Evolutionary conservation across 2,797 vertebrate genomes (phyloP), one percentile per base, ranked within the genome.

Genomic region (Halcyon leucocephala): DNA sequence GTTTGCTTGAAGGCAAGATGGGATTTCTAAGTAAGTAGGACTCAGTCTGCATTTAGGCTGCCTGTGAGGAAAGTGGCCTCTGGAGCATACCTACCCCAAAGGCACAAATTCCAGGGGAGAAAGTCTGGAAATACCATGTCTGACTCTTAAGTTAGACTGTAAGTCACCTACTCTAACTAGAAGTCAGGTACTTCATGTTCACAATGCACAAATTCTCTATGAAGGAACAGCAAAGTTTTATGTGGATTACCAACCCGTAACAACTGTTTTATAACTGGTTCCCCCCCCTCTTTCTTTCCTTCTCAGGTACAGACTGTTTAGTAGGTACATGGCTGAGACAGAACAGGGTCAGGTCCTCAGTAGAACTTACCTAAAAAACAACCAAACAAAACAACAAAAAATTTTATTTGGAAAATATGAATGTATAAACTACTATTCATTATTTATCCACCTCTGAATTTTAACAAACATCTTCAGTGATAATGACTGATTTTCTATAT

Each of bases 31-130:
- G 11, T 13, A 8, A 22, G 7, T 18, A 16, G 13, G 28, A 44
- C 8, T 67, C 25, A 4, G 26, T 67, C 28, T 7, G 33, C 5
- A 2, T 35, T 72, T 41, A 41, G 0, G 0, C 20, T 65, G 33
- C 39, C 46, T 72, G 11, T 15, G 26, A 60, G 20, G 10, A 65
- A 51, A 51, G 18, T 3, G 12, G 33, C 35, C 12, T 41, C 25
- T 46, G 39, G 31, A 37, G 19, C 29, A 54, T 14, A 4, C 29
- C 46, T 42, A 61, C 18, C 8, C 14, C 12, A 49, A 62, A 28
- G 8, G 15, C 48, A 82, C 55, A 76, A 76, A 42, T 8, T 62
- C 48, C 49, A 58, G 22, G 3, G 8, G 8, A 73, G n/a, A 41
- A 54, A 81, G 19, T 20, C 41, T 61, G 35, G 21, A 54, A 61